Conservation (phyloP, 2,888 invertebrate genomes). For the Alviniconcha strummeri region DNA sequence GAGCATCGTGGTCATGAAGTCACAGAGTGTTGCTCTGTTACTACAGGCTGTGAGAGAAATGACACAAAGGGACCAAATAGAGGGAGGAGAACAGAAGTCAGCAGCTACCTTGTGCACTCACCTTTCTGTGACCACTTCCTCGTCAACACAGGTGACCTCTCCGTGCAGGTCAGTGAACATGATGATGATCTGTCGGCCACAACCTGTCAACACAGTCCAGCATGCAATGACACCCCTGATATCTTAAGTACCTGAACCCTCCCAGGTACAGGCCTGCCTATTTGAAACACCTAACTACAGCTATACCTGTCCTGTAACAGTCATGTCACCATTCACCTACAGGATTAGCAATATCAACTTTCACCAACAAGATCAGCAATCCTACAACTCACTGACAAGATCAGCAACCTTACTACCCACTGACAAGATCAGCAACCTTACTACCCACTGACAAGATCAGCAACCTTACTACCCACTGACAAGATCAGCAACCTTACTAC, state of each 20-base stretch:
- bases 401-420: neutral
- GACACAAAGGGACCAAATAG: too few species aligned
- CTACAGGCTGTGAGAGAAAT: too few species aligned
- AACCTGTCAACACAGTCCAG: constrained; percentile 71
- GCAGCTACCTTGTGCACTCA: constrained; percentile 22
- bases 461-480: constrained; percentile 4
- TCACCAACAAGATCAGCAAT: neutral
- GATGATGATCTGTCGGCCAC: constrained; percentile 54
- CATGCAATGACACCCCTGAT: too few species aligned
- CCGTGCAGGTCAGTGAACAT: constrained; percentile 47
- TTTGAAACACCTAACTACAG: too few species aligned
- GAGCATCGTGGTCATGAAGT: too few species aligned
- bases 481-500: neutral
- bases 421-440: constrained; percentile 20
- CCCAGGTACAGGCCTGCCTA: too few species aligned
- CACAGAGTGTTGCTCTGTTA: too few species aligned
- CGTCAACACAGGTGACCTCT: constrained; percentile 36
- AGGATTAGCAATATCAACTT: neutral
- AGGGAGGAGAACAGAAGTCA: too few species aligned
- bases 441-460: neutral
- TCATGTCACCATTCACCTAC: too few species aligned
- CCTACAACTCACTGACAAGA: neutral
- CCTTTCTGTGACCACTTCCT: constrained; percentile 46
- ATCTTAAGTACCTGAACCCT: too few species aligned
- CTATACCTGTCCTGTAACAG: too few species aligned